A percentile compares a stretch with the other conserved stretches of the same genome.
Conservation (phyloP, 1,140 invertebrate genomes). For the Psilanteris sp. region DNA sequence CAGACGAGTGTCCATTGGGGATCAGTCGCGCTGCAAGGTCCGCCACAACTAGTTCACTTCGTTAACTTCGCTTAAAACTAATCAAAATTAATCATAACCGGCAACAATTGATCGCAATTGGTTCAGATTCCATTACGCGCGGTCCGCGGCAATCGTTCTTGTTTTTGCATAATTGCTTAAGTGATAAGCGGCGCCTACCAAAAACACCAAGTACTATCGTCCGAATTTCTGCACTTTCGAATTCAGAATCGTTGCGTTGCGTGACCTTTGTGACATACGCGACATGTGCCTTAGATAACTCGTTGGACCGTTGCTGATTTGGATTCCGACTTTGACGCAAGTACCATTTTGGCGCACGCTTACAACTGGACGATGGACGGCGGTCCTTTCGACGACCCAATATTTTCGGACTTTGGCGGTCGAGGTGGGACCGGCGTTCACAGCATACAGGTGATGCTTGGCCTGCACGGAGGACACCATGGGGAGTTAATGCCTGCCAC, state of each 20-base stretch:
- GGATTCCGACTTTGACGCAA: too few relatives aligned
- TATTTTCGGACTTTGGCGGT: conserved; percentile 86
- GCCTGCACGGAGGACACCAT: conserved; percentile 81
- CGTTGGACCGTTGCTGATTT: too few relatives aligned
- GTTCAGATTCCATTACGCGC: conserved; percentile 76
- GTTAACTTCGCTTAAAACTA: conserved; percentile 78
- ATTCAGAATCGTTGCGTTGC: too few relatives aligned
- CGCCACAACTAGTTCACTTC: conserved; percentile 73
- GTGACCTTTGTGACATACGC: background rate
- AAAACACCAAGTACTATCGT: conserved; percentile 21
- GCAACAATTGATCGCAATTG: conserved; percentile 79
- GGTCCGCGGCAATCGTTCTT: conserved; percentile 63
- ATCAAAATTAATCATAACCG: conserved; percentile 80
- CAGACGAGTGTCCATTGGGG: conserved; percentile 67
- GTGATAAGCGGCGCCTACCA: conserved; percentile 60
- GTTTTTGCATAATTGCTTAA: conserved; percentile 68
- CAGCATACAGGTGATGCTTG: conserved; percentile 87
- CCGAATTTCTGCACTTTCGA: too few relatives aligned
- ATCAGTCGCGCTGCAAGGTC: conserved; percentile 71
- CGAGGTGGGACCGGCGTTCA: conserved; percentile 82
- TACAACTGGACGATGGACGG: conserved; percentile 82
- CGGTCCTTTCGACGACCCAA: conserved; percentile 86
- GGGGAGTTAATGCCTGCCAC: conserved; percentile 76
- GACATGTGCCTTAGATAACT: background rate
- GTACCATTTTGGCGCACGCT: conserved; percentile 19